Conservation (phyloP, 2,113 vertebrate species). For the Mixornis gularis region DNA sequence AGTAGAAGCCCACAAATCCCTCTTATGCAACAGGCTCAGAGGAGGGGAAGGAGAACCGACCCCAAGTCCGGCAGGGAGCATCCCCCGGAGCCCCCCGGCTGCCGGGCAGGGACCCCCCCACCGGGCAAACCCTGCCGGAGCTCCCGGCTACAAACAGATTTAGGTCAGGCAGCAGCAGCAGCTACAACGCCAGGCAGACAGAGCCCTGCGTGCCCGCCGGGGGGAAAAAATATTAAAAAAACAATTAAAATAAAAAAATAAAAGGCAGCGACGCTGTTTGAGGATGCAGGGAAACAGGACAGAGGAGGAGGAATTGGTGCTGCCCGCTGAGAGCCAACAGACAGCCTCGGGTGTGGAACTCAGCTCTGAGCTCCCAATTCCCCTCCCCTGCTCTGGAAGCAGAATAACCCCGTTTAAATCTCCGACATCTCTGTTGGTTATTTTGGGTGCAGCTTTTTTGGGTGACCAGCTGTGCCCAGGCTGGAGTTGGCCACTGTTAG, state of each 20-base stretch:
- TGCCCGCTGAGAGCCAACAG: background rate
- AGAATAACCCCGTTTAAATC: background rate
- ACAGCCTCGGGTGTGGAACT: background rate
- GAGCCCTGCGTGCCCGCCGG: background rate
- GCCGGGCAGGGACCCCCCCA: background rate
- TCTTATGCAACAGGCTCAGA: background rate
- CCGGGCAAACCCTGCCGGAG: rapidly evolving
- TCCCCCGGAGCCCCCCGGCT: background rate
- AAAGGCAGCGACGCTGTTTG: background rate
- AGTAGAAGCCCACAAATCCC: background rate
- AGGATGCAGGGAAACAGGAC: background rate
- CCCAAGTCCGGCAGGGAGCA: background rate
- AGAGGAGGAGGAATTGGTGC: background rate
- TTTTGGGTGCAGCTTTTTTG: background rate
- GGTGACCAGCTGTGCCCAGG: background rate
- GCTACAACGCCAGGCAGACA: background rate
- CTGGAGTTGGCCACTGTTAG: background rate
- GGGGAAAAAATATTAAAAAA: background rate
- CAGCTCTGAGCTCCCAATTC: background rate
- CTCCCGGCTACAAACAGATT: background rate
- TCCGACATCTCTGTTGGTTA: rapidly evolving
- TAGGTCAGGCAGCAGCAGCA: slow-evolving; percentile 12
- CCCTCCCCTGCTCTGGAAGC: background rate
- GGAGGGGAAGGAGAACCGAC: background rate
- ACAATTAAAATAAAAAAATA: background rate